Conservation (phyloP, 2,113 vertebrate species). For the Telmatochromis sp. region DNA sequence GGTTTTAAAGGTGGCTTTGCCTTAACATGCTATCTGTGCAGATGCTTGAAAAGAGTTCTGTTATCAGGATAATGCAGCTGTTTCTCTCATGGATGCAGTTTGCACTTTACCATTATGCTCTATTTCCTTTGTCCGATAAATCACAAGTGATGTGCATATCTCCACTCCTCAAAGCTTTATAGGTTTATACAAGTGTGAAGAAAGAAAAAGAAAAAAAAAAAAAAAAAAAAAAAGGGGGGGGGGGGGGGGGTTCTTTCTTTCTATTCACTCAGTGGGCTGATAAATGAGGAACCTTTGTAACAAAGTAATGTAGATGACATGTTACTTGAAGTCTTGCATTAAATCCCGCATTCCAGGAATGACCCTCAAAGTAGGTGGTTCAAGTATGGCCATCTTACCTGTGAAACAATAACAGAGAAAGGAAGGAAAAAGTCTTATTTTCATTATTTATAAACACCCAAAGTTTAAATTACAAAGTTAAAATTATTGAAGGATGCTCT, state of each 20-base stretch:
- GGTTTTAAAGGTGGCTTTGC: background rate
- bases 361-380: background rate
- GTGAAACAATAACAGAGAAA: background rate
- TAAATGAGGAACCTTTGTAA: background rate
- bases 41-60: background rate
- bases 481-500: background rate
- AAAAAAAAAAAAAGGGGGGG: rapidly evolving
- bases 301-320: background rate
- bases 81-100: background rate
- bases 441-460: background rate
- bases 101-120: background rate
- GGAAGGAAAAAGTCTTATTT: background rate
- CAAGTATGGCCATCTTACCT: background rate
- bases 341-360: background rate
- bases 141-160: background rate
- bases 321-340: background rate
- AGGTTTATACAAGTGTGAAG: background rate
- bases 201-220: background rate
- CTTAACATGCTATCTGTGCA: background rate
- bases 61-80: background rate
- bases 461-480: background rate
- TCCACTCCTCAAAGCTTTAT: background rate
- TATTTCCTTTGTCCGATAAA: background rate
- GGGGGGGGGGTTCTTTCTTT: background rate
- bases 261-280: background rate